Conservation (phyloP, 2,113 vertebrate species). For the mouse (Mus musculus) region DNA sequence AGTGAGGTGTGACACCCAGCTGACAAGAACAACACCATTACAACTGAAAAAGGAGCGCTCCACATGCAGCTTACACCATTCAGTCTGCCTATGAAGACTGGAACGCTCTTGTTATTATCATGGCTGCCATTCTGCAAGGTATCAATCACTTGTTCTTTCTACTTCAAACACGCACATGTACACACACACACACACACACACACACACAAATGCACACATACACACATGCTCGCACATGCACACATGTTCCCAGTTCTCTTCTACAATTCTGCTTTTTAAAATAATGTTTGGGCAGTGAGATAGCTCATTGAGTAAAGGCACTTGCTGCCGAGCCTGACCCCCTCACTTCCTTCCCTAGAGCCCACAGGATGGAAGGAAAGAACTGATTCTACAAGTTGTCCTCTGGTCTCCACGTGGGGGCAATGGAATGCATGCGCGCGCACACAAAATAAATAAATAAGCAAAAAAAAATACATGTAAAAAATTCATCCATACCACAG, state of each 20-base stretch:
- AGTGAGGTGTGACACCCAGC: not conserved
- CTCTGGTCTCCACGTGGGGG: not conserved
- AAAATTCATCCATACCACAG: not conserved
- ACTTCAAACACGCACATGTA: not conserved
- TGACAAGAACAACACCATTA: not conserved
- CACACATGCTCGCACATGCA: no score
- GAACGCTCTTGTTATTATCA: not conserved
- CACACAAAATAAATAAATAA: not conserved
- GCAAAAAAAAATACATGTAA: not conserved
- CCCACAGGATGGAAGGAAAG: not conserved
- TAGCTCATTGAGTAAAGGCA: not conserved
- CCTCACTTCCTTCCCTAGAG: not conserved
- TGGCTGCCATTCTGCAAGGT: not conserved
- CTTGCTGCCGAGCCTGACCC: not conserved
- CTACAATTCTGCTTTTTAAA: conserved; percentile 14
- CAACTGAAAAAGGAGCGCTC: not conserved
- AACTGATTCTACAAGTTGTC: not conserved
- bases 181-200: no score
- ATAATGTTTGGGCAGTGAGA: not conserved
- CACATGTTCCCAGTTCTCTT: not conserved
- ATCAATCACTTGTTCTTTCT: not conserved
- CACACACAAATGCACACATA: no score
- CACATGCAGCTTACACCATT: not conserved
- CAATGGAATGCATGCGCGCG: not conserved
- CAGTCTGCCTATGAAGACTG: not conserved